Conservation (phyloP, 2,797 vertebrate genomes). For the Lepilemur ruficaudatus region DNA sequence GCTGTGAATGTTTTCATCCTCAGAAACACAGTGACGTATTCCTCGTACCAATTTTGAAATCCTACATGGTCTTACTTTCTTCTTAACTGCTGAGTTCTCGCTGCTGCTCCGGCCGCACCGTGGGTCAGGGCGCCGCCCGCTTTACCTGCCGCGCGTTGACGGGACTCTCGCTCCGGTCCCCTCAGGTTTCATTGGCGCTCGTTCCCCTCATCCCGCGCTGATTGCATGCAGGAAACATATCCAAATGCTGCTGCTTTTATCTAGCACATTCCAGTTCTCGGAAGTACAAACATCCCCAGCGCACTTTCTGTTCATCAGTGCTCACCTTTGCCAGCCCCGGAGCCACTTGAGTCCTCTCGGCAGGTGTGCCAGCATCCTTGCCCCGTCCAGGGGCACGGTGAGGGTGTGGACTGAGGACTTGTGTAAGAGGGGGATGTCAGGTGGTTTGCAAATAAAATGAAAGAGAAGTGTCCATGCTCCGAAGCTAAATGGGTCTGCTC, state of each 20-base stretch:
- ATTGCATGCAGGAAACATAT: not conserved
- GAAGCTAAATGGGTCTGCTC: not conserved
- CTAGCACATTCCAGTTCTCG: not conserved
- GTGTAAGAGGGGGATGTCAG: rapidly evolving
- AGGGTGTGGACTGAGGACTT: not conserved
- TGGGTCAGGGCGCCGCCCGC: rapidly evolving
- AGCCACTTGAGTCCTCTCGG: not conserved
- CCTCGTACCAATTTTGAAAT: conserved; percentile 34
- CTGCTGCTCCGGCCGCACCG: rapidly evolving
- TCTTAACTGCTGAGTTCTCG: not conserved
- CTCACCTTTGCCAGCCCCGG: rapidly evolving
- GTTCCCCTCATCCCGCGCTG: not conserved
- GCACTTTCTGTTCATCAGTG: not conserved
- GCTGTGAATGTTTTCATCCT: conserved; percentile 49
- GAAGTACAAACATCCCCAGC: not conserved
- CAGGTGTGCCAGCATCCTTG: not conserved
- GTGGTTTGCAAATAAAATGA: not conserved
- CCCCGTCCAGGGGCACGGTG: not conserved
- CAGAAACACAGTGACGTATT: conserved; percentile 1
- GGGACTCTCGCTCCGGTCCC: rapidly evolving
- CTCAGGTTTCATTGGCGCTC: not conserved
- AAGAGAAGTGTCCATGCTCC: not conserved
- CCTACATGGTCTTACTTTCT: conserved; percentile 7
- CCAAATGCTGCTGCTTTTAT: not conserved
- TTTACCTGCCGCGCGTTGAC: rapidly evolving